These are phyloP conservation scores for Sarcophilus harrisii DNA, from an alignment of 2,797 vertebrate genomes.

Conservation along the genomic window DNA sequence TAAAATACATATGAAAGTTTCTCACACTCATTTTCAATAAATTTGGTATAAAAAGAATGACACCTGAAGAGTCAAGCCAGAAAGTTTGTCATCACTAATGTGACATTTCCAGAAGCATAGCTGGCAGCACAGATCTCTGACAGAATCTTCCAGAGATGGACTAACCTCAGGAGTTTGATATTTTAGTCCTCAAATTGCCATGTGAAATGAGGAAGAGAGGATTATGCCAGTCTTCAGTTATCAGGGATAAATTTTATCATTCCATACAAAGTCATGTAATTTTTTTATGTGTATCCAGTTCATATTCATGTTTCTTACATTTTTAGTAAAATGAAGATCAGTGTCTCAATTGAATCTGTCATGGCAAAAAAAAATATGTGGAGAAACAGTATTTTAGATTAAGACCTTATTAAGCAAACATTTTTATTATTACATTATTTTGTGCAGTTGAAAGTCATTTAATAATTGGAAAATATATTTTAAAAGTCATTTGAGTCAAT, in stretches of 20 bases:
- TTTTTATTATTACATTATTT: not conserved
- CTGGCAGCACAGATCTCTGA: constrained; percentile 42
- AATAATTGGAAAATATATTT: not conserved
- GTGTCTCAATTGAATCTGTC: not conserved
- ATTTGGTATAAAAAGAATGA: constrained; percentile 7
- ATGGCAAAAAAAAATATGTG: not conserved
- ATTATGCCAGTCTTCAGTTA: not conserved
- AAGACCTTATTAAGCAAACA: not conserved
- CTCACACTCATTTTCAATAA: constrained; percentile 53
- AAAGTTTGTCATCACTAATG: constrained; percentile 33
- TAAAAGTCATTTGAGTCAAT: not conserved
- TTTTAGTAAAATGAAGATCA: not conserved
- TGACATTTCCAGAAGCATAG: constrained; percentile 40
- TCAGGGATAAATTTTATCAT: not conserved
- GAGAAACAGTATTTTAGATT: not conserved
- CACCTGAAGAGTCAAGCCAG: not conserved
- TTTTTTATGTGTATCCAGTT: not conserved
- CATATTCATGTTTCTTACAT: not conserved
- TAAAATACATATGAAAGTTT: constrained; percentile 36
- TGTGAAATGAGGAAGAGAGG: constrained; percentile 30
- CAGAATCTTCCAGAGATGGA: constrained; percentile 35
- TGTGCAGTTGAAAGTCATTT: not conserved
- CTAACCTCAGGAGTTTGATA: constrained; percentile 34
- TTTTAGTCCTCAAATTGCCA: not conserved
- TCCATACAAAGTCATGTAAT: not conserved